Percentiles rank a stretch among this genome's conserved stretches.
Evolutionary conservation across 2,888 invertebrate genomes (phyloP).

Genomic region (Galerucella pusilla): DNA sequence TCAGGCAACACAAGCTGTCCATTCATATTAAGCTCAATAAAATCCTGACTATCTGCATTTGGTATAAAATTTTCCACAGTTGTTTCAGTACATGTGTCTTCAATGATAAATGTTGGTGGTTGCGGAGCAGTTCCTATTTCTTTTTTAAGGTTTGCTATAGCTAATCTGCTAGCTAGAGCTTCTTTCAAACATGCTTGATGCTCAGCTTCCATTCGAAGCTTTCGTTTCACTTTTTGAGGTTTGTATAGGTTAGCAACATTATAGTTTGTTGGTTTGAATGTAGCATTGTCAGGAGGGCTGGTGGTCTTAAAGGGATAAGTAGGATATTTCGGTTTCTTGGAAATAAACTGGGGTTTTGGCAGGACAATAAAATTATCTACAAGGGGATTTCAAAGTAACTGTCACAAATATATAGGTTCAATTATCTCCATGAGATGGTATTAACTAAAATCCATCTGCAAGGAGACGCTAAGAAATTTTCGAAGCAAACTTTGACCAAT

Average conservation of each 20-base stretch:
- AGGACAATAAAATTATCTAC: constrained; percentile 56
- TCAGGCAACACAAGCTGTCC: constrained; percentile 26
- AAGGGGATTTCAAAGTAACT: constrained; percentile 24
- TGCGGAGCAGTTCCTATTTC: constrained; percentile 62
- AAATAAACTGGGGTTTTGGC: constrained; percentile 61
- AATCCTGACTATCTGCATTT: constrained; percentile 50
- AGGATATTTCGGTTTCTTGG: constrained; percentile 63
- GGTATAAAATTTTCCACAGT: constrained; percentile 63
- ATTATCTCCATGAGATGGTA: too few relatives aligned
- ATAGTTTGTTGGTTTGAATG: constrained; percentile 49
- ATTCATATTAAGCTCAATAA: constrained; percentile 37
- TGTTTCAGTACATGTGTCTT: constrained; percentile 62
- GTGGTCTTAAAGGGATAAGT: constrained; percentile 47
- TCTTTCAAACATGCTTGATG: constrained; percentile 63
- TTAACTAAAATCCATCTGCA: too few relatives aligned
- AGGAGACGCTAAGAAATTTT: too few relatives aligned
- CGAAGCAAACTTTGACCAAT: too few relatives aligned
- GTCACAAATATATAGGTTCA: background rate
- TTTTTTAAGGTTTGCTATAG: constrained; percentile 64
- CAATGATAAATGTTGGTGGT: constrained; percentile 61
- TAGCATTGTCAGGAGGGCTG: constrained; percentile 45
- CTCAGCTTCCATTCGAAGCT: constrained; percentile 60
- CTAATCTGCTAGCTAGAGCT: constrained; percentile 64
- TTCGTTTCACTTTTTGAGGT: constrained; percentile 57
- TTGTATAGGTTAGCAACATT: constrained; percentile 50